Base-by-base conservation (phyloP, 2,797 vertebrate species). In the Pseudomugil gertrudae region DNA sequence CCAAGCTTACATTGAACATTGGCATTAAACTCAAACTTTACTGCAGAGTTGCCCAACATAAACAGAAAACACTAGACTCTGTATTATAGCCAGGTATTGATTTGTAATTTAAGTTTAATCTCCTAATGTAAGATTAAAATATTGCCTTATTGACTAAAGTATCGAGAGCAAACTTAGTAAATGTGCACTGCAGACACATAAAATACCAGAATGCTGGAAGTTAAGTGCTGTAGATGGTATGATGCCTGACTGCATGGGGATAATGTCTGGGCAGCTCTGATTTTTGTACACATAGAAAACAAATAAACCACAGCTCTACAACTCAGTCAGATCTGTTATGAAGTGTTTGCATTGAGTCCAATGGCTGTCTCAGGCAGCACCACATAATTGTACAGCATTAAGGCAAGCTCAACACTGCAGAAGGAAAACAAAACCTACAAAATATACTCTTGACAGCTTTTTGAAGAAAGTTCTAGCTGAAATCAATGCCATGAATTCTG, bases 271-370 rank as follows among this genome's bases (percentile, higher is more conserved):
- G 35, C 26, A 27, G 10, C 51, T 78, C 9, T 47, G 9, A 9
- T 38, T 73, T 76, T 29, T 55, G 15, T 30, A 47, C 56, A 63
- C 23, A 30, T 23, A 38, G 8, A 66, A 63, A 70, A 63, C 35
- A 47, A 70, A 65, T 57, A 64, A 76, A 66, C 33, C 36, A 9
- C 32, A 35, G 33, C 53, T 65, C 35, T 54, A n/a, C 38, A 26
- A 63, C 64, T 69, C 60, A 57, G 57, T 59, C 27, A 21, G 50
- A 81, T 30, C 55, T 50, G 52, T 67, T 56, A 54, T 64, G 66
- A 71, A 76, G 52, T 33, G 35, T 58, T 72, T 69, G 29, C 72
- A 52, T 2, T 43, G 61, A 74, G 54, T 54, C 30, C 40, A 57
- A 57, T 48, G 68, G 63, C 57, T 62, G 52, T 74, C 36, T 56